These are phyloP conservation scores for Nezara viridula DNA, from an alignment of 2,888 invertebrate genomes.

Conservation along the genomic window DNA sequence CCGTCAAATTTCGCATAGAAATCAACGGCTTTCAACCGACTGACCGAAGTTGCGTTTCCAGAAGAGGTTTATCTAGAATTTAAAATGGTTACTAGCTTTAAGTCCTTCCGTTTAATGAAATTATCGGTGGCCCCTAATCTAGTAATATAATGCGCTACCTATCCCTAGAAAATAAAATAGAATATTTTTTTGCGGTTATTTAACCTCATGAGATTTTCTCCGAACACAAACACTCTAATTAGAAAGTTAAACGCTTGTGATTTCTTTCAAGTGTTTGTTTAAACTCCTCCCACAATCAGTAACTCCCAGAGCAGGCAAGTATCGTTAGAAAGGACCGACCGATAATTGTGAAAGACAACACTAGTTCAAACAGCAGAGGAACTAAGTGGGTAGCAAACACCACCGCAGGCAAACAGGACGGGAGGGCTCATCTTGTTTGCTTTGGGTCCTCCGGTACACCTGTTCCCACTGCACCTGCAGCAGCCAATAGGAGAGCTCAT, in stretches of 20 bases:
- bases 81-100: no score
- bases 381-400: background rate
- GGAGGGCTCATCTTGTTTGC: background rate
- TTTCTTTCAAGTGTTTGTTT: background rate
- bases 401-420: background rate
- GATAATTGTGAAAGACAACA: background rate
- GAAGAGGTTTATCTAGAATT: no score
- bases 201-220: background rate
- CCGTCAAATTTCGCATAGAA: no score
- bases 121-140: no score
- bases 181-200: background rate
- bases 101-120: no score
- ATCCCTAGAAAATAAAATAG: no score
- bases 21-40: no score
- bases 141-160: no score
- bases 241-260: background rate
- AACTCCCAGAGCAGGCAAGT: background rate
- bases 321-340: background rate
- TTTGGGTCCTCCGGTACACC: background rate
- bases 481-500: background rate
- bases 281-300: background rate
- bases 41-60: no score
- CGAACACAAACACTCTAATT: background rate
- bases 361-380: background rate
- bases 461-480: background rate